Evolutionary conservation across 2,113 vertebrate species (phyloP).

Genomic region (Takifugu flavidus): DNA sequence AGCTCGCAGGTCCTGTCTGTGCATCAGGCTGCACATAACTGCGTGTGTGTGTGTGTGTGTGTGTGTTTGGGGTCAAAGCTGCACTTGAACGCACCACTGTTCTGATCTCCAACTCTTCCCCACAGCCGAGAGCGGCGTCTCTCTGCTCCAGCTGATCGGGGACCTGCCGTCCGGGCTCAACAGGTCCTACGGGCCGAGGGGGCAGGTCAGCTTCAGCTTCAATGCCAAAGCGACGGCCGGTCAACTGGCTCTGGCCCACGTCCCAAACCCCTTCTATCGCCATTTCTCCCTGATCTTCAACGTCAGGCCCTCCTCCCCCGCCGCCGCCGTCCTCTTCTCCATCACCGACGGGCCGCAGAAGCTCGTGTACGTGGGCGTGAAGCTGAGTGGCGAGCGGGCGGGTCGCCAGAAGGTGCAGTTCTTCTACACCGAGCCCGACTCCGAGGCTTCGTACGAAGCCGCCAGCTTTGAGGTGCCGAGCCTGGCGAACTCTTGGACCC

Average conservation of each 20-base stretch:
- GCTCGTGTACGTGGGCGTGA: constrained; percentile 83
- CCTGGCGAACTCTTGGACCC: constrained; percentile 78
- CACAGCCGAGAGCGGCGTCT: constrained; percentile 75
- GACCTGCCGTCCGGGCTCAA: constrained; percentile 73
- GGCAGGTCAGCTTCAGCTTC: constrained; percentile 75
- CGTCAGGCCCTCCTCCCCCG: constrained; percentile 72
- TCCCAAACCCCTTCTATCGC: constrained; percentile 82
- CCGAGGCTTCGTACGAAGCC: constrained; percentile 66
- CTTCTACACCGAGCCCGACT: constrained; percentile 85
- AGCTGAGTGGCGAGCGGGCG: constrained; percentile 72
- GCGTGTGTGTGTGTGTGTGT: too few relatives aligned
- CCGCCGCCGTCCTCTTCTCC: constrained; percentile 81
- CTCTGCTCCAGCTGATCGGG: constrained; percentile 85
- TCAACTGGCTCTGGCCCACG: constrained; percentile 77
- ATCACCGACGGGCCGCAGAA: constrained; percentile 80
- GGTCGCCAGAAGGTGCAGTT: constrained; percentile 78
- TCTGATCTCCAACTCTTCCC: background rate
- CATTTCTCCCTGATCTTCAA: constrained; percentile 88
- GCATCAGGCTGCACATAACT: too few relatives aligned
- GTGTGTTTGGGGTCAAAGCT: too few relatives aligned
- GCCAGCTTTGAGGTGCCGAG: constrained; percentile 81
- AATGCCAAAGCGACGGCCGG: constrained; percentile 63
- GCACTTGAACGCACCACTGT: too few relatives aligned
- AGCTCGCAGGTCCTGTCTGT: too few relatives aligned
- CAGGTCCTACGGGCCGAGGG: constrained; percentile 64